Conservation (phyloP, 2,888 invertebrate genomes). For the Andrena chrysosceles region DNA sequence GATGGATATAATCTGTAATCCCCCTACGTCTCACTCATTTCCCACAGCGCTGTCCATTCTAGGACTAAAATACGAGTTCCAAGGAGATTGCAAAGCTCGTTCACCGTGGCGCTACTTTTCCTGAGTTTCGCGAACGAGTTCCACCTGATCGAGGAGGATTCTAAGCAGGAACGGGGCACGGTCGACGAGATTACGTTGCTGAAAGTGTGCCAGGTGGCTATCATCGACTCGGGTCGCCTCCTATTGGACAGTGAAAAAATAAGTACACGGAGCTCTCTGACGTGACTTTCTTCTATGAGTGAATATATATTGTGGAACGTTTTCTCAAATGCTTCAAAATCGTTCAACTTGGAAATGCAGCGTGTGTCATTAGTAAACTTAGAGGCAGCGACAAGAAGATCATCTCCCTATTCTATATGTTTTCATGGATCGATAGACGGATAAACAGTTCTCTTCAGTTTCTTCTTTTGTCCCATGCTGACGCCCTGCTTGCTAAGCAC, state of each 20-base stretch:
- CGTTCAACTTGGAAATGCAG: conserved; percentile 27
- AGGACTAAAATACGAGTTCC: neutral
- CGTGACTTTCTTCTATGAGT: conserved; percentile 33
- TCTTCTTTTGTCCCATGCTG: neutral
- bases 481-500: neutral
- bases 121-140: conserved; percentile 41
- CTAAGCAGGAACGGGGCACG: conserved; percentile 55
- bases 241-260: conserved; percentile 56
- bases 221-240: neutral
- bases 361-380: neutral
- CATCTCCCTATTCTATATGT: neutral
- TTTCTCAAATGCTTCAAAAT: conserved; percentile 17
- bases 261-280: conserved; percentile 44
- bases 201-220: conserved; percentile 42
- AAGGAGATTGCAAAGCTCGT: conserved; percentile 3
- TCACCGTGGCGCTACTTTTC: conserved; percentile 2
- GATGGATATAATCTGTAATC: neutral
- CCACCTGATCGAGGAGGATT: conserved; percentile 33
- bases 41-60: neutral
- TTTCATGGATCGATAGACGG: neutral
- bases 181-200: conserved; percentile 42
- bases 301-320: conserved; percentile 33
- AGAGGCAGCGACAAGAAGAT: conserved; percentile 1
- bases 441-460: neutral
- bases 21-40: neutral